phyloP scores from a whole-genome alignment of 2,113 vertebrate genomes.

The Craseonycteris thonglongyai region DNA sequence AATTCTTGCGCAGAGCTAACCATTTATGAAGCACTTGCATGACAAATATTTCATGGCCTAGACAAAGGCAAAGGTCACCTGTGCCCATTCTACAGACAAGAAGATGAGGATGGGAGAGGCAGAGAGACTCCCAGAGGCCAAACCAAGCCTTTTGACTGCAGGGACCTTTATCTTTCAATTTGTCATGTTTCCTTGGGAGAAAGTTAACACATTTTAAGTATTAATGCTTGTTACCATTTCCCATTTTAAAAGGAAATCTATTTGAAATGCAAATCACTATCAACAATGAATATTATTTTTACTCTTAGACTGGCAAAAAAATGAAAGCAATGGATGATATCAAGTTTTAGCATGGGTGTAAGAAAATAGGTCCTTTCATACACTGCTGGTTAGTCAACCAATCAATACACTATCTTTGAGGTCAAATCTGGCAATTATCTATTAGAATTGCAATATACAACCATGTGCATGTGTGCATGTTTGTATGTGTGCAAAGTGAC shows the following conservation, averaged over 20 bases:
- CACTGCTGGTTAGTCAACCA: background rate
- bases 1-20: background rate
- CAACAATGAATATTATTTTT: background rate
- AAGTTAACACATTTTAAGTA: background rate
- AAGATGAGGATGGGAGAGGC: background rate
- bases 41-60: background rate
- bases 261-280: slow-evolving; percentile 17
- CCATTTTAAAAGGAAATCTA: background rate
- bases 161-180: background rate
- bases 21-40: background rate
- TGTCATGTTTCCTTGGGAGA: background rate
- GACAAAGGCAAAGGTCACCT: background rate
- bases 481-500: background rate
- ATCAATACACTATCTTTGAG: background rate
- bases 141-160: background rate
- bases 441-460: background rate
- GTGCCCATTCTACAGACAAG: background rate
- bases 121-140: background rate
- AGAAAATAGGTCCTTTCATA: background rate
- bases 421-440: background rate
- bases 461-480: background rate
- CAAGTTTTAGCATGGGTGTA: background rate
- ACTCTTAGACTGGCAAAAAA: background rate
- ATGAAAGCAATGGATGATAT: background rate
- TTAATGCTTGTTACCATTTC: background rate